phyloP scores from a whole-genome alignment of 2,888 invertebrate species.

The Andrena flavipes region DNA sequence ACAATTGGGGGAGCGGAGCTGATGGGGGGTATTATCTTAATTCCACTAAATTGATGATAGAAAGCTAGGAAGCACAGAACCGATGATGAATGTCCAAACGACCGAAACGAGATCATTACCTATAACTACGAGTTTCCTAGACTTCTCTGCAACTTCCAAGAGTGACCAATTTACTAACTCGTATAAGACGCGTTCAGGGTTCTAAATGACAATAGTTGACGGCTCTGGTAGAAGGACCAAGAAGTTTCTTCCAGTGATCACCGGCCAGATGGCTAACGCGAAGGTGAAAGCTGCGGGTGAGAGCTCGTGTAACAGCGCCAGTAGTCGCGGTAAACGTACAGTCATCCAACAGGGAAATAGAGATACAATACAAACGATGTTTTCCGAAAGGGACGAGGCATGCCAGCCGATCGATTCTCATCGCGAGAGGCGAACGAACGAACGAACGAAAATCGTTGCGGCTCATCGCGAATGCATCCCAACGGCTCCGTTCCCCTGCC shows the following conservation, averaged over 20 bases:
- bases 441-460: conserved; percentile 32
- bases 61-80: neutral
- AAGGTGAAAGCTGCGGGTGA: neutral
- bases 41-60: neutral
- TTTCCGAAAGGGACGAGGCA: neutral
- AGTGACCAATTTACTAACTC: too few species aligned
- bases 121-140: too few species aligned
- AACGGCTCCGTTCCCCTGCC: conserved; percentile 34
- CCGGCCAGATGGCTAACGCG: neutral
- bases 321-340: neutral
- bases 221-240: neutral
- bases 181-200: too few species aligned
- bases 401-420: conserved; percentile 15
- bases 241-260: neutral
- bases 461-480: conserved; percentile 56
- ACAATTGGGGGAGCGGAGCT: neutral
- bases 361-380: neutral
- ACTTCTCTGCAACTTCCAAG: too few species aligned
- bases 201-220: too few species aligned
- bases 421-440: conserved; percentile 8
- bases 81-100: neutral
- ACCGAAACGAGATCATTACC: too few species aligned
- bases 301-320: neutral
- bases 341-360: neutral
- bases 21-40: neutral